A percentile compares a stretch with the other conserved stretches of the same genome.
Conservation (phyloP, 2,797 vertebrate genomes). For the Gadopsis bispinosus region DNA sequence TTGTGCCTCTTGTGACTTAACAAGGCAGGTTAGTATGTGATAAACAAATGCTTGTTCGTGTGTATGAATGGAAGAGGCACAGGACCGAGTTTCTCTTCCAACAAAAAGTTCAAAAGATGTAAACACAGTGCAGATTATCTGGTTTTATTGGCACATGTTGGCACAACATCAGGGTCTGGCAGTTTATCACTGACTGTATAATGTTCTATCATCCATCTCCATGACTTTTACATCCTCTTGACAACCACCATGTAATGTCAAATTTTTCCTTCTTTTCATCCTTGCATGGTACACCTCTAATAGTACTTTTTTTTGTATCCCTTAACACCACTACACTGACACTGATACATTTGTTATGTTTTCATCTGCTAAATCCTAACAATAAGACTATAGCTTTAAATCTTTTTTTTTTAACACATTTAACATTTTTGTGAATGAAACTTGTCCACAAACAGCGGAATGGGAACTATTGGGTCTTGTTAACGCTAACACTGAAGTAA, state of each 20-base stretch:
- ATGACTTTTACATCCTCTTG: not conserved
- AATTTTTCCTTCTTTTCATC: not conserved
- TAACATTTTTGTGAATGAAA: not conserved
- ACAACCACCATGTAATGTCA: not conserved
- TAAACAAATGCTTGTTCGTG: not conserved
- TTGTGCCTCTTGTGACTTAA: not conserved
- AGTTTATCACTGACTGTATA: too few species aligned
- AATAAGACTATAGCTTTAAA: not conserved
- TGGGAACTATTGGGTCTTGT: too few species aligned
- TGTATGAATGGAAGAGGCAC: not conserved
- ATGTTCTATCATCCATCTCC: not conserved
- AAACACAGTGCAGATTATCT: not conserved
- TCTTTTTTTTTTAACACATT: not conserved
- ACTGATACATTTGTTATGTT: not conserved
- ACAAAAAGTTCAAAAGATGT: not conserved
- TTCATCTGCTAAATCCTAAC: not conserved
- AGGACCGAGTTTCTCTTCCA: conserved; percentile 5
- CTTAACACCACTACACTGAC: not conserved
- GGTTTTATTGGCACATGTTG: not conserved
- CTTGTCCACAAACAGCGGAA: not conserved
- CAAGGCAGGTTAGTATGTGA: not conserved
- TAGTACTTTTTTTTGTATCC: not conserved
- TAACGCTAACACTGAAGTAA: not conserved
- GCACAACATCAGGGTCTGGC: not conserved
- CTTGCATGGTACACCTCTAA: fast-evolving